Evolutionary conservation across 2,797 vertebrate genomes (phyloP).

Genomic region (Oreochromis mossambicus): DNA sequence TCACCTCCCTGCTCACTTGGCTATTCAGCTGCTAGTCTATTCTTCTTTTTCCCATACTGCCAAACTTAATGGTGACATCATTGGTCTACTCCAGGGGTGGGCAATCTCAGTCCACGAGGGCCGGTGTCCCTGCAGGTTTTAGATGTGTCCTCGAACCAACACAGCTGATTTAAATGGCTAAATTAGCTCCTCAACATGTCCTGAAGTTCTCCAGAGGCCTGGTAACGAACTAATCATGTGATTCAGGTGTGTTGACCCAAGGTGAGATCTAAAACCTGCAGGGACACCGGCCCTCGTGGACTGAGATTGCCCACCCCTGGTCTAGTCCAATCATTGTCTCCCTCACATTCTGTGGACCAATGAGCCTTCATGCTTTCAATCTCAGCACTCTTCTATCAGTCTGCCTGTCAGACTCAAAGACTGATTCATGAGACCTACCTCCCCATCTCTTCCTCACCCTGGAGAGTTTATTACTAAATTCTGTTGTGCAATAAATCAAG

Average conservation of each 20-base stretch:
- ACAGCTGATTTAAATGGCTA: too few relatives aligned
- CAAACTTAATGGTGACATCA: background rate
- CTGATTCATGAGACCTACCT: background rate
- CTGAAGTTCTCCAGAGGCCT: too few relatives aligned
- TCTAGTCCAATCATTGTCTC: background rate
- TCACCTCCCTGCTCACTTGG: background rate
- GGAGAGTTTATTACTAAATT: background rate
- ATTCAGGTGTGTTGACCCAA: too few relatives aligned
- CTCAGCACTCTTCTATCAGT: background rate
- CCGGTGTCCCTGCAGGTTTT: too few relatives aligned
- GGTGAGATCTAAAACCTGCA: too few relatives aligned
- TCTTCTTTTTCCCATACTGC: background rate
- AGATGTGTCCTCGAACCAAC: too few relatives aligned
- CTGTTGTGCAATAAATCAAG: background rate
- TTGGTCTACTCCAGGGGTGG: background rate
- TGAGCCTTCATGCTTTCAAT: background rate
- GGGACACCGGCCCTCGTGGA: too few relatives aligned
- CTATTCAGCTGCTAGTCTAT: background rate
- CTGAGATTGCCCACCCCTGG: background rate
- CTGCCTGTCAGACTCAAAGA: background rate
- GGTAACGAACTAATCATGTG: too few relatives aligned
- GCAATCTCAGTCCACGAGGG: too few relatives aligned
- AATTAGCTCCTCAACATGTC: too few relatives aligned
- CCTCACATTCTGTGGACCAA: background rate
- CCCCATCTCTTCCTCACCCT: background rate